These are phyloP conservation scores for Apoda limacodes DNA, from an alignment of 2,888 invertebrate species.

Conservation along the genomic window DNA sequence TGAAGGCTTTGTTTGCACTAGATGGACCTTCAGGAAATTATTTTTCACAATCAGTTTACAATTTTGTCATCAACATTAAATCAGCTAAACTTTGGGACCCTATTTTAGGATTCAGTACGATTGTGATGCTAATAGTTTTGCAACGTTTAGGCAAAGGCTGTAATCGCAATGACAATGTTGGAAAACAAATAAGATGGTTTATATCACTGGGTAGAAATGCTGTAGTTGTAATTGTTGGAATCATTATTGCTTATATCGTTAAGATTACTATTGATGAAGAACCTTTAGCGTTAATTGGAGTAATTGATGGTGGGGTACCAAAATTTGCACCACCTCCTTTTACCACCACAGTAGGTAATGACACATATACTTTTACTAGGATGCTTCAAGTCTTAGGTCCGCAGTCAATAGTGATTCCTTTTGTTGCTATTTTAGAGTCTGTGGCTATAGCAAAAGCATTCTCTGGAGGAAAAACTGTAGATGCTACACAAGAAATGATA, in stretches of 20 bases:
- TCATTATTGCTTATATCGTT: slow-evolving; percentile 65
- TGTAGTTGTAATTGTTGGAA: slow-evolving; percentile 60
- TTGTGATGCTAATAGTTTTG: slow-evolving; percentile 26
- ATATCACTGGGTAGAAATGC: neutral
- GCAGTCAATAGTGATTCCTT: slow-evolving; percentile 72
- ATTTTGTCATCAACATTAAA: slow-evolving; percentile 71
- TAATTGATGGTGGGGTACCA: slow-evolving; percentile 77
- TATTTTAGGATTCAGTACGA: slow-evolving; percentile 73
- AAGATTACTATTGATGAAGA: slow-evolving; percentile 30
- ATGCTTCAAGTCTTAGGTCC: slow-evolving; percentile 73
- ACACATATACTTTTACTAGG: slow-evolving; percentile 70
- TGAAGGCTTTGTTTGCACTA: slow-evolving; percentile 80
- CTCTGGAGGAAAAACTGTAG: slow-evolving; percentile 80
- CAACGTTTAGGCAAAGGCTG: neutral
- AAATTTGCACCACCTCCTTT: slow-evolving; percentile 76
- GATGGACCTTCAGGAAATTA: slow-evolving; percentile 68
- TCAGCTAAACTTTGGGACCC: slow-evolving; percentile 74
- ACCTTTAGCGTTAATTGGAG: slow-evolving; percentile 75
- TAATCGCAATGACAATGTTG: neutral
- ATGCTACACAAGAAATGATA: slow-evolving; percentile 93
- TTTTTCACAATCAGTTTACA: slow-evolving; percentile 72
- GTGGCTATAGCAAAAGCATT: slow-evolving; percentile 83
- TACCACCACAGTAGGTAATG: slow-evolving; percentile 66
- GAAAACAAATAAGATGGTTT: neutral
- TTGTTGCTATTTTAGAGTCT: slow-evolving; percentile 78